Percentiles rank a stretch among this genome's conserved stretches.
These are phyloP conservation scores for Agriotes lineatus DNA, from an alignment of 2,888 invertebrate species.

Conservation along the genomic window DNA sequence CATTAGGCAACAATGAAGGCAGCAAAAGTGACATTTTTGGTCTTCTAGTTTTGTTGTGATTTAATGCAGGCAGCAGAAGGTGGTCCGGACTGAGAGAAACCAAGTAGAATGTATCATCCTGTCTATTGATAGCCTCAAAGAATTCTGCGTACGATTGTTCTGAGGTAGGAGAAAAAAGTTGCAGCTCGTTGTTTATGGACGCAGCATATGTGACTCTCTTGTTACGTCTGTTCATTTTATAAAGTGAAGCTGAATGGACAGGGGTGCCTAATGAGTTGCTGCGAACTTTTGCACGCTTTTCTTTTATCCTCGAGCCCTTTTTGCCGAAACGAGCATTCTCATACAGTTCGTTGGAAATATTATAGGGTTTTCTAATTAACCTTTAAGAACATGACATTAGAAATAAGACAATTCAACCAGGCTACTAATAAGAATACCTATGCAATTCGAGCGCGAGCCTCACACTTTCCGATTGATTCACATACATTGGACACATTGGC, in stretches of 20 bases:
- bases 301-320: slow-evolving; percentile 53
- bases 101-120: slow-evolving; percentile 95
- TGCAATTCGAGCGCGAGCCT: slow-evolving; percentile 85
- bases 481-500: slow-evolving; percentile 74
- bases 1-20: slow-evolving; percentile 80
- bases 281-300: slow-evolving; percentile 28
- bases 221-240: slow-evolving; percentile 32
- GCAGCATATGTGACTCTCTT: slow-evolving; percentile 29
- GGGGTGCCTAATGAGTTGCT: slow-evolving; percentile 6
- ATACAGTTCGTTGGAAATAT: slow-evolving; percentile 61
- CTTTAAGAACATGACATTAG: slow-evolving; percentile 45
- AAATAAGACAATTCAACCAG: no score
- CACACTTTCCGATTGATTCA: slow-evolving; percentile 85
- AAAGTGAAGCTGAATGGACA: slow-evolving; percentile 18
- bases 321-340: slow-evolving; percentile 59
- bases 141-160: slow-evolving; percentile 70
- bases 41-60: slow-evolving; percentile 85
- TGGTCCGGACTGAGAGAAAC: slow-evolving; percentile 91
- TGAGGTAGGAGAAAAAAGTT: slow-evolving; percentile 63
- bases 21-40: slow-evolving; percentile 95
- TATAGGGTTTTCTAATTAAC: slow-evolving; percentile 61
- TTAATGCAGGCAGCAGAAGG: slow-evolving; percentile 87
- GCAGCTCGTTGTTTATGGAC: slow-evolving; percentile 61
- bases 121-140: slow-evolving; percentile 78
- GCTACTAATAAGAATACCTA: no score